Conservation (phyloP, 2,888 invertebrate genomes). For the Limnephilus rhombicus region DNA sequence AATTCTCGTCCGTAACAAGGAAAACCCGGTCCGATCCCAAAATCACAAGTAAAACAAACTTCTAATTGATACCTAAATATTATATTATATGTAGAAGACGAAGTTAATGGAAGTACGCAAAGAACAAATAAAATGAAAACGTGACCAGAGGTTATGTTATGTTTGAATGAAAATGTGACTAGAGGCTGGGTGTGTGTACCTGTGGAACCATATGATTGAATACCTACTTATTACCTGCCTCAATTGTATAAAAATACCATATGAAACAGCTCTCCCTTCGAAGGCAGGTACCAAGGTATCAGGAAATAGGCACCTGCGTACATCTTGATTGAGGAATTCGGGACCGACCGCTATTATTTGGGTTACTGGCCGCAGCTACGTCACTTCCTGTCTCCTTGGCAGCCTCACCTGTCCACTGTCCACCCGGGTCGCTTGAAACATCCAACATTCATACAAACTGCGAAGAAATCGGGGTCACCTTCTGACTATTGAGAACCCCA, state of each 20-base stretch:
- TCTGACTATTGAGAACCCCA: conserved; percentile 3
- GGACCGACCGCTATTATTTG: conserved; percentile 21
- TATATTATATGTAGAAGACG: background rate
- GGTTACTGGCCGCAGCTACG: conserved; percentile 1
- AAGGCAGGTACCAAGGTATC: background rate
- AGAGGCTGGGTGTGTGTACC: background rate
- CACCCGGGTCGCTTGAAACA: background rate
- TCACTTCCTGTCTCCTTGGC: conserved; percentile 42
- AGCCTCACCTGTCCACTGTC: conserved; percentile 44
- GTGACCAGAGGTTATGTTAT: background rate
- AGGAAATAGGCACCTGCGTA: background rate
- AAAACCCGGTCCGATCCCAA: too few relatives aligned
- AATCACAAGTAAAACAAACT: too few relatives aligned
- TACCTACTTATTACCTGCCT: background rate
- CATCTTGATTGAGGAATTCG: conserved; percentile 38
- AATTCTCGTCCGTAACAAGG: too few relatives aligned
- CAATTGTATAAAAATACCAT: background rate
- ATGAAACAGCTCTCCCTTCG: background rate
- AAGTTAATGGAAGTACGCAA: background rate
- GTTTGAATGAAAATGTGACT: background rate
- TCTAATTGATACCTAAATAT: background rate
- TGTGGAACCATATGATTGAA: background rate
- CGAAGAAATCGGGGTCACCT: conserved; percentile 57
- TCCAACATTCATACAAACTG: conserved; percentile 28
- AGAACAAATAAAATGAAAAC: background rate